Conservation (phyloP, 1,140 invertebrate genomes). For the Drosophila miranda region DNA sequence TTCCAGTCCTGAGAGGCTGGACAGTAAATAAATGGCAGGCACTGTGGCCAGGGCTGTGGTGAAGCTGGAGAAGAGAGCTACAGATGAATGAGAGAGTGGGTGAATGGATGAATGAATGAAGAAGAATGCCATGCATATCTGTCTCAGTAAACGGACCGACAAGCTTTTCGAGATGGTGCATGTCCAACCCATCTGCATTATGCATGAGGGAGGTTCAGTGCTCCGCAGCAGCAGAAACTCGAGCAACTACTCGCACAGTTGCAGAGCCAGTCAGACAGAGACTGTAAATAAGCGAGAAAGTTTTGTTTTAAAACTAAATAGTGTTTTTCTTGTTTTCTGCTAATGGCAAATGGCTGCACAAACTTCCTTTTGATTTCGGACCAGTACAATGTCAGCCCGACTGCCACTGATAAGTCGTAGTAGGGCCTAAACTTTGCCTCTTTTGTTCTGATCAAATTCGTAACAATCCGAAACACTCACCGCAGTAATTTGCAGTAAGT, state of each 20-base stretch:
- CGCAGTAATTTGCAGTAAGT: conserved; percentile 54
- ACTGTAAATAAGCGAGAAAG: conserved; percentile 53
- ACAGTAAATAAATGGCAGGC: conserved; percentile 44
- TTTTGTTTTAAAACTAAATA: conserved; percentile 55
- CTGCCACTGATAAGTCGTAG: conserved; percentile 48
- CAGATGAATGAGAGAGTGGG: conserved; percentile 1
- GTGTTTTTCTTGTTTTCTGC: conserved; percentile 40
- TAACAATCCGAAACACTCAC: conserved; percentile 48
- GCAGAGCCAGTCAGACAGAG: conserved; percentile 4
- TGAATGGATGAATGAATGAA: conserved; percentile 18
- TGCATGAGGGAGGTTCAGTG: conserved; percentile 69
- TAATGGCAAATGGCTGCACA: conserved; percentile 55
- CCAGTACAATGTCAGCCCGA: conserved; percentile 20
- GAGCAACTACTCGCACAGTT: conserved; percentile 1
- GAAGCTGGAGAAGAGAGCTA: conserved; percentile 16
- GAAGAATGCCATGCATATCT: conserved; percentile 18
- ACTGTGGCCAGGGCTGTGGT: conserved; percentile 10
- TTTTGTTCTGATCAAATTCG: conserved; percentile 51
- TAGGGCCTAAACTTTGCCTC: conserved; percentile 49
- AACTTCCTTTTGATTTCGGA: conserved; percentile 28
- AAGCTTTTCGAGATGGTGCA: conserved; percentile 62
- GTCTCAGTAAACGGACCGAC: conserved; percentile 45
- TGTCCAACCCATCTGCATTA: conserved; percentile 49
- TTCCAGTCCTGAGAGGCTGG: conserved; percentile 37
- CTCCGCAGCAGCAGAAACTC: conserved; percentile 18